Percentiles rank a stretch among this genome's conserved stretches.
These are phyloP conservation scores for Platysteira castanea DNA, from an alignment of 2,113 vertebrate species.

Conservation along the genomic window DNA sequence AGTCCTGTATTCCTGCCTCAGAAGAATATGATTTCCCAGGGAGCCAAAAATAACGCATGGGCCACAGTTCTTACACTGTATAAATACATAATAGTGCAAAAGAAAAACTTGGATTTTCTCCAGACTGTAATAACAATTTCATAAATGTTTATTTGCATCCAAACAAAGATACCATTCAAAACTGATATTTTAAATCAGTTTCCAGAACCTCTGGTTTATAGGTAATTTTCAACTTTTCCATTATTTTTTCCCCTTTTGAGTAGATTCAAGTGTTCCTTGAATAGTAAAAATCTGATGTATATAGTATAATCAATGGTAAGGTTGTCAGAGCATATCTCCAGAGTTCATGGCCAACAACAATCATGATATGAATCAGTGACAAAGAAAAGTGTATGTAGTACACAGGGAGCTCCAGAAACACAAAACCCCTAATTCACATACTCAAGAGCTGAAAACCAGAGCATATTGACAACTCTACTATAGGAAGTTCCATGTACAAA, in stretches of 20 bases:
- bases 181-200: not conserved
- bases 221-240: not conserved
- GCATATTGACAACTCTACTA: not conserved
- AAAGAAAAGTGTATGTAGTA: not conserved
- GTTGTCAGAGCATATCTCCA: not conserved
- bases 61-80: not conserved
- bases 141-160: slow-evolving; percentile 45
- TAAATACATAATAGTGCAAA: not conserved
- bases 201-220: not conserved
- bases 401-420: not conserved
- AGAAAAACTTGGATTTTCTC: slow-evolving; percentile 20
- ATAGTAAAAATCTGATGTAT: not conserved
- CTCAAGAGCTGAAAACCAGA: not conserved
- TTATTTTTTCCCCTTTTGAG: not conserved
- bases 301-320: not conserved
- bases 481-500: not conserved
- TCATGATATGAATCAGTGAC: not conserved
- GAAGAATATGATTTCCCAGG: not conserved
- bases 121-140: slow-evolving; percentile 15
- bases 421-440: not conserved
- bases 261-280: not conserved
- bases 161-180: not conserved
- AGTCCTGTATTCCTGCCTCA: not conserved
- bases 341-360: not conserved
- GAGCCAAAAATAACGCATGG: not conserved